Conservation (phyloP, 2,113 vertebrate genomes). For the Actenoides lindsayi region DNA sequence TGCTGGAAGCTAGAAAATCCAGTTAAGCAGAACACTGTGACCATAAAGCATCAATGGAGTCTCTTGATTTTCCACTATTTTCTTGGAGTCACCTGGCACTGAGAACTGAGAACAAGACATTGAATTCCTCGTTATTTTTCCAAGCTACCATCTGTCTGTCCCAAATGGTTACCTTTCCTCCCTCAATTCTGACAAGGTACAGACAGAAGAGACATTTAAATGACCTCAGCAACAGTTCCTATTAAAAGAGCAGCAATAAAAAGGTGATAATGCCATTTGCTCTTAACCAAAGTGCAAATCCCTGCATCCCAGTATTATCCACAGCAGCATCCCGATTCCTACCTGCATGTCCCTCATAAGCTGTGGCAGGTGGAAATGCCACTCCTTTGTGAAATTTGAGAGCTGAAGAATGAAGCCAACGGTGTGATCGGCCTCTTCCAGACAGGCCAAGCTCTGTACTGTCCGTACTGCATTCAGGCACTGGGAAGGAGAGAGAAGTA, state of each 20-base stretch:
- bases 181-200: not conserved
- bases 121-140: not conserved
- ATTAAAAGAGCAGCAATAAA: not conserved
- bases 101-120: not conserved
- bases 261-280: not conserved
- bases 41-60: not conserved
- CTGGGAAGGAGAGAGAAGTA: conserved; percentile 62
- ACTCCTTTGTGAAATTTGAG: conserved; percentile 93
- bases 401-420: conserved; percentile 97
- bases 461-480: conserved; percentile 94
- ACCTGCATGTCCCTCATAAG: conserved; percentile 93
- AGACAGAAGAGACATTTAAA: not conserved
- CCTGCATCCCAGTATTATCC: not conserved
- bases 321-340: not conserved
- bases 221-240: not conserved
- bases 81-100: not conserved
- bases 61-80: not conserved
- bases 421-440: conserved; percentile 96
- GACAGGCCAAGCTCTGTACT: conserved; percentile 90
- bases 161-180: not conserved
- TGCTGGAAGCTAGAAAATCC: not conserved
- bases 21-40: not conserved
- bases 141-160: not conserved
- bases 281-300: not conserved
- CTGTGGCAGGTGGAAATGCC: conserved; percentile 96